These are phyloP conservation scores for Triplophysa tibetana DNA, from an alignment of 2,113 vertebrate species.

Conservation along the genomic window DNA sequence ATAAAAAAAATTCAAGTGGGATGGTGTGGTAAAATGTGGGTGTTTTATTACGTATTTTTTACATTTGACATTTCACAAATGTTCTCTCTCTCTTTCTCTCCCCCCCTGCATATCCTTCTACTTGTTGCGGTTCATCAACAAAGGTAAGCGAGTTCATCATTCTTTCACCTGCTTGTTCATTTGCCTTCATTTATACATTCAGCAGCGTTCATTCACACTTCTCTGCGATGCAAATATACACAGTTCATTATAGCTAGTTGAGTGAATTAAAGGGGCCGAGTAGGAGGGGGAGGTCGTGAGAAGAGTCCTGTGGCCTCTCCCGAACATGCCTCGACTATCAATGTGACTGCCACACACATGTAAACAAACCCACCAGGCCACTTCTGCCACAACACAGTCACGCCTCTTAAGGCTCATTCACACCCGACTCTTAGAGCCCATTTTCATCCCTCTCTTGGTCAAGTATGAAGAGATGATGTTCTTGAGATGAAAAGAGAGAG, in stretches of 20 bases:
- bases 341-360: constrained; percentile 43
- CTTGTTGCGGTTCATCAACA: constrained; percentile 46
- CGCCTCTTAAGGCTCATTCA: constrained; percentile 57
- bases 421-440: constrained; percentile 51
- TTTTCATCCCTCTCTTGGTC: constrained; percentile 56
- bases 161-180: constrained; percentile 5
- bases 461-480: constrained; percentile 58
- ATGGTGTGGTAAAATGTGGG: no score
- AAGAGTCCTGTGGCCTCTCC: constrained; percentile 58
- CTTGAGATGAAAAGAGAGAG: constrained; percentile 38
- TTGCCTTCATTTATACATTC: not conserved
- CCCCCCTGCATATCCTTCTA: constrained; percentile 26
- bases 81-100: constrained; percentile 48
- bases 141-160: constrained; percentile 69
- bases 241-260: constrained; percentile 20
- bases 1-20: no score
- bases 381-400: constrained; percentile 52
- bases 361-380: constrained; percentile 54
- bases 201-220: constrained; percentile 8
- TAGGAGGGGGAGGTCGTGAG: constrained; percentile 64
- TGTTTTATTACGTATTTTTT: no score
- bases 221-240: constrained; percentile 13
- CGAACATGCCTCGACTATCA: constrained; percentile 62
- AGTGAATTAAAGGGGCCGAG: constrained; percentile 40
- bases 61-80: not conserved